Evolutionary conservation across 2,113 vertebrate species (phyloP).

Genomic region (Amazona vittata): DNA sequence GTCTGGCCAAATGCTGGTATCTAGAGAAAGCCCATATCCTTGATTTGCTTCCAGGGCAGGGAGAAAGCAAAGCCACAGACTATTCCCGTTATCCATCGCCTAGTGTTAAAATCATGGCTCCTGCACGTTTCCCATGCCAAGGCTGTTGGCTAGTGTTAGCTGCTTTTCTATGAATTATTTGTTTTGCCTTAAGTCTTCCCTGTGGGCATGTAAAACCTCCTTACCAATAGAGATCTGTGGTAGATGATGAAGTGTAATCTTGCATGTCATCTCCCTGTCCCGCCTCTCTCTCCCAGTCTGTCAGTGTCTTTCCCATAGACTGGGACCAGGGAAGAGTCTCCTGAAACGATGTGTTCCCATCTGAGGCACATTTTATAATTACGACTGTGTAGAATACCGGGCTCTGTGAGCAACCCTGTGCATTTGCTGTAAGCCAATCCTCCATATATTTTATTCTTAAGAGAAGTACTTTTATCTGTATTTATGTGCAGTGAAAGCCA

Average conservation of each 20-base stretch:
- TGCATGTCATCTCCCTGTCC: not conserved
- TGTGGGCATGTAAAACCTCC: slow-evolving; percentile 16
- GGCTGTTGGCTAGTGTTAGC: slow-evolving; percentile 12
- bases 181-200: slow-evolving; percentile 23
- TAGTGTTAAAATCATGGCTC: not conserved
- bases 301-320: not conserved
- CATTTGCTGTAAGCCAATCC: not conserved
- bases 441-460: not conserved
- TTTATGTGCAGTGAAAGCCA: not conserved
- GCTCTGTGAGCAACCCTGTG: not conserved
- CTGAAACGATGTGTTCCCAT: not conserved
- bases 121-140: not conserved
- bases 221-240: not conserved
- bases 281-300: not conserved
- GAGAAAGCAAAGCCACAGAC: slow-evolving; percentile 12
- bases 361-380: not conserved
- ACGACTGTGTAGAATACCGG: not conserved
- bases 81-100: not conserved
- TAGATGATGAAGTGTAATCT: not conserved
- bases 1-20: slow-evolving; percentile 17
- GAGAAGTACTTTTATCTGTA: not conserved
- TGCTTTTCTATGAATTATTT: not conserved
- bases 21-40: slow-evolving; percentile 33
- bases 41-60: slow-evolving; percentile 25
- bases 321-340: not conserved